Conservation (phyloP, 2,888 invertebrate genomes). For the Rapana venosa region DNA sequence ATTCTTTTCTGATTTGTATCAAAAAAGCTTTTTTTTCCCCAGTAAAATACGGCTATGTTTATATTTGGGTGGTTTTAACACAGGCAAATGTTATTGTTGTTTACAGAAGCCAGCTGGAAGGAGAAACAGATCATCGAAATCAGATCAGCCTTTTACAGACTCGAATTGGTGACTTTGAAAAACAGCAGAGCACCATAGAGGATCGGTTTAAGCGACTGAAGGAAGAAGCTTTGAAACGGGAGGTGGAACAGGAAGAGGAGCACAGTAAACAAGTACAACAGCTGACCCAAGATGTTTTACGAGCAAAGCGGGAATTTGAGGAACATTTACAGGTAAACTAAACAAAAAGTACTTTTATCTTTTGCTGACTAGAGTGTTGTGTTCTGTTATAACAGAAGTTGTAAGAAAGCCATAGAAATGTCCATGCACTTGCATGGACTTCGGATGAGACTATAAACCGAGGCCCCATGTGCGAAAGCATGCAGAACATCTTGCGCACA, state of each 20-base stretch:
- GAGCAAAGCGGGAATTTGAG: slow-evolving; percentile 74
- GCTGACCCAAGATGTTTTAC: slow-evolving; percentile 72
- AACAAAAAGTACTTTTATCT: no score
- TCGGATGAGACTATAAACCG: no score
- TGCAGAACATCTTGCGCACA: no score
- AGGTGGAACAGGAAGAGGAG: slow-evolving; percentile 66
- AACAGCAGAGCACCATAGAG: slow-evolving; percentile 63
- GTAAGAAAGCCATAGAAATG: no score
- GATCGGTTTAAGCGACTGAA: slow-evolving; percentile 69
- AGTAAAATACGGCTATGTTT: no score
- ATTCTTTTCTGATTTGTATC: no score
- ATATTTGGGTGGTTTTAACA: no score
- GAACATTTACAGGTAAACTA: slow-evolving; percentile 61
- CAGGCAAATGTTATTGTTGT: slow-evolving; percentile 22
- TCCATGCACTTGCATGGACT: not conserved
- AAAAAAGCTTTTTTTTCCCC: no score
- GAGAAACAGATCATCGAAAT: slow-evolving; percentile 61
- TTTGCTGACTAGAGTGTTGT: no score
- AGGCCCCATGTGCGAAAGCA: no score
- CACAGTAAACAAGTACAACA: slow-evolving; percentile 70
- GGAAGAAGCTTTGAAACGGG: slow-evolving; percentile 64
- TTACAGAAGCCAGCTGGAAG: slow-evolving; percentile 65
- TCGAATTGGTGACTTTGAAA: slow-evolving; percentile 65
- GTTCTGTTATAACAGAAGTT: no score
- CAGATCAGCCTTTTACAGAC: slow-evolving; percentile 68